Evolutionary conservation across 1,140 invertebrate species (phyloP).

Genomic region (Probaryconus sp.): DNA sequence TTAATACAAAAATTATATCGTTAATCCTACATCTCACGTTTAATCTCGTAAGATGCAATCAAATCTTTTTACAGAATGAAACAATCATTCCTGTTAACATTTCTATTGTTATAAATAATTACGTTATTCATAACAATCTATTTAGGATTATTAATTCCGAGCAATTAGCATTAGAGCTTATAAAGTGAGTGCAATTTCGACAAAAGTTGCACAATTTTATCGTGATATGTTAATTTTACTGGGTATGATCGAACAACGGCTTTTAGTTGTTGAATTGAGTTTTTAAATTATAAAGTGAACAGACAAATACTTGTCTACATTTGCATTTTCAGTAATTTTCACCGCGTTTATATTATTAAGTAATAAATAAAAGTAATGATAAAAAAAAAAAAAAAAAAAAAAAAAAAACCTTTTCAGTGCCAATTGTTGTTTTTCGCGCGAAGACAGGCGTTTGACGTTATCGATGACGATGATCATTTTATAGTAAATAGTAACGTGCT

Average conservation of each 20-base stretch:
- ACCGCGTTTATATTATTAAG: constrained; percentile 15
- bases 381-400: constrained; percentile 13
- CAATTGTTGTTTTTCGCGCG: constrained; percentile 55
- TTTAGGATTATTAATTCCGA: constrained; percentile 23
- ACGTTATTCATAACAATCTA: too few relatives aligned
- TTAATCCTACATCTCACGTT: too few relatives aligned
- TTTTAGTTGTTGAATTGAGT: constrained; percentile 7
- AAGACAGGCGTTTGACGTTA: constrained; percentile 44
- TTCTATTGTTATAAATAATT: too few relatives aligned
- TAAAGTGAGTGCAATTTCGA: neutral
- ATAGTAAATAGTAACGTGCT: neutral
- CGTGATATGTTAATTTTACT: too few relatives aligned
- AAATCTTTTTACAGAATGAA: too few relatives aligned
- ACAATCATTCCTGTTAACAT: too few relatives aligned
- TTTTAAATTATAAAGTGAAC: constrained; percentile 3
- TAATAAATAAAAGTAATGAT: neutral
- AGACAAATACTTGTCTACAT: constrained; percentile 4
- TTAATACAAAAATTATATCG: too few relatives aligned
- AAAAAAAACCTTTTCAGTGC: constrained; percentile 54
- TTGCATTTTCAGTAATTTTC: constrained; percentile 34
- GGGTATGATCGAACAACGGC: neutral
- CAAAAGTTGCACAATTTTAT: neutral
- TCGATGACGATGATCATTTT: constrained; percentile 51
- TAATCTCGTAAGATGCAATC: too few relatives aligned
- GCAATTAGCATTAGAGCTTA: constrained; percentile 37